phyloP scores from a whole-genome alignment of 2,888 invertebrate species.

The Pocota personata region DNA sequence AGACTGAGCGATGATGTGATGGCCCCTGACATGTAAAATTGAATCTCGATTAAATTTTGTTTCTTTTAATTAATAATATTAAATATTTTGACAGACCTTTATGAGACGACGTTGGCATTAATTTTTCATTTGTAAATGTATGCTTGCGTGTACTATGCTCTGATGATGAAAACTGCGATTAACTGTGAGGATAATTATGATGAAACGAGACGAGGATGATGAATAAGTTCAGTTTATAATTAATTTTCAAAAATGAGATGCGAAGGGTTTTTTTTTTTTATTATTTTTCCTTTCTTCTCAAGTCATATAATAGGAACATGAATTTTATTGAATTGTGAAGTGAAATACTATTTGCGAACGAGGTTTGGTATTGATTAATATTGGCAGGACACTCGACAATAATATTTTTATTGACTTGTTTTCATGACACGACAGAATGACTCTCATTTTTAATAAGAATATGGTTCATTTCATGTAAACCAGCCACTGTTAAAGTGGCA shows the following conservation, averaged over 20 bases:
- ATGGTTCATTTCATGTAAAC: too few species aligned
- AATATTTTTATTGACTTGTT: too few species aligned
- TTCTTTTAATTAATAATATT: constrained; percentile 54
- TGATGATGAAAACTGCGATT: neutral
- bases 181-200: neutral
- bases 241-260: neutral
- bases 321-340: too few species aligned
- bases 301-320: too few species aligned
- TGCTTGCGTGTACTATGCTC: neutral
- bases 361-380: too few species aligned
- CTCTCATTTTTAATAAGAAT: too few species aligned
- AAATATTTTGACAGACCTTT: constrained; percentile 20
- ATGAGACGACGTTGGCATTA: neutral
- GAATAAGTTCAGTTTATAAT: neutral
- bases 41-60: constrained; percentile 48
- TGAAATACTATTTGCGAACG: too few species aligned
- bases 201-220: neutral
- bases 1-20: constrained; percentile 23
- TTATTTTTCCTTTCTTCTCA: too few species aligned
- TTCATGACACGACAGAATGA: too few species aligned
- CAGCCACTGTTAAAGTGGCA: too few species aligned
- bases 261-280: neutral
- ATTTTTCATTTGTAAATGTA: neutral
- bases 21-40: constrained; percentile 41
- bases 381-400: too few species aligned